Conservation (phyloP, 2,888 invertebrate species). For the Theodoxus fluviatilis region DNA sequence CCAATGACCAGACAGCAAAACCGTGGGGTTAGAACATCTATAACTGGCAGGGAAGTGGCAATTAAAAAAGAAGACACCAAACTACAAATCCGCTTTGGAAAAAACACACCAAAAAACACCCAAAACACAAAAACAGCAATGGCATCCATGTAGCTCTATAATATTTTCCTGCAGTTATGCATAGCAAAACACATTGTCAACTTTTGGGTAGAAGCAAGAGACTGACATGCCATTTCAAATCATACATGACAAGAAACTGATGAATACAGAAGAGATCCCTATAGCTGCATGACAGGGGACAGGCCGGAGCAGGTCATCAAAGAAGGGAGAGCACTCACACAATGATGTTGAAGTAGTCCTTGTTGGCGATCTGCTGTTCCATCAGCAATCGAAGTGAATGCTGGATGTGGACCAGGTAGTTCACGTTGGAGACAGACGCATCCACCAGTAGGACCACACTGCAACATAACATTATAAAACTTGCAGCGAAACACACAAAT, state of each 20-base stretch:
- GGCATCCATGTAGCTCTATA: background rate
- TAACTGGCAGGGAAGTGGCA: no score
- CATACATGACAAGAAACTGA: background rate
- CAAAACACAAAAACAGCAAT: background rate
- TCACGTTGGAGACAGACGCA: conserved; percentile 62
- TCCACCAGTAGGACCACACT: conserved; percentile 65
- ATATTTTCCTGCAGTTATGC: background rate
- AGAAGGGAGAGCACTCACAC: conserved; percentile 50
- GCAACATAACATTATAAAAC: conserved; percentile 35
- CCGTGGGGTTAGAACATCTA: no score
- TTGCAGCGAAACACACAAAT: no score
- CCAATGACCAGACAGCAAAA: no score
- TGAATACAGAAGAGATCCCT: no score
- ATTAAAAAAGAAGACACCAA: background rate
- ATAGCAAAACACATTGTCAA: background rate
- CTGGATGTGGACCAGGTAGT: conserved; percentile 65
- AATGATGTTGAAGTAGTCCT: conserved; percentile 65
- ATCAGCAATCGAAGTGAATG: conserved; percentile 64
- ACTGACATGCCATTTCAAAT: background rate
- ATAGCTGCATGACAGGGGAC: no score
- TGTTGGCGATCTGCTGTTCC: conserved; percentile 65
- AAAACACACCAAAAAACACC: background rate
- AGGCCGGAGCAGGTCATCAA: background rate
- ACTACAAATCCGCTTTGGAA: background rate
- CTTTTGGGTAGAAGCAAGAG: background rate